Conservation (phyloP, 1,140 invertebrate genomes). For the Phocides pigmalion region DNA sequence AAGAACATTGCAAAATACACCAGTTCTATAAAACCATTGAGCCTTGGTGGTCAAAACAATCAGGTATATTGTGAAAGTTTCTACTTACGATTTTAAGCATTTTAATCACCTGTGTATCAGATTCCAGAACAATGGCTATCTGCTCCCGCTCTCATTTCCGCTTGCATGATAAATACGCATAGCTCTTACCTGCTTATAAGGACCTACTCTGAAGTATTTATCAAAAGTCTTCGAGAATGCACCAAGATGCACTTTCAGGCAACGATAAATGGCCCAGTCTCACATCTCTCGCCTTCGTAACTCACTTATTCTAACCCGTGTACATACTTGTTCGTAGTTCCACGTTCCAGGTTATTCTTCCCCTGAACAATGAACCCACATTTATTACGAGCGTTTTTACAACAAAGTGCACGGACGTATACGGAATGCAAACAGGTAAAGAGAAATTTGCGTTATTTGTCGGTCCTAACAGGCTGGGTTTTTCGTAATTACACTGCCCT, state of each 20-base stretch:
- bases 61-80: too few relatives aligned
- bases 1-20: too few relatives aligned
- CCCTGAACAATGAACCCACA: constrained; percentile 29
- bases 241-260: constrained; percentile 37
- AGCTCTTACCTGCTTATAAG: neutral
- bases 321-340: constrained; percentile 29
- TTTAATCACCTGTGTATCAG: too few relatives aligned
- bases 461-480: constrained; percentile 10
- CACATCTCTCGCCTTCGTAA: constrained; percentile 37
- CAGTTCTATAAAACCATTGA: too few relatives aligned
- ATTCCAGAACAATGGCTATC: too few relatives aligned
- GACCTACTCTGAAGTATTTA: constrained; percentile 26
- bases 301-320: constrained; percentile 31
- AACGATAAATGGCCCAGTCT: constrained; percentile 43
- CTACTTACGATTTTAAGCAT: too few relatives aligned
- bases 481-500: neutral
- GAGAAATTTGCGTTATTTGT: constrained; percentile 21
- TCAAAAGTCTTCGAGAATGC: constrained; percentile 36
- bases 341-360: constrained; percentile 22
- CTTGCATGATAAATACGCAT: constrained; percentile 1
- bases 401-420: constrained; percentile 11
- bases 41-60: too few relatives aligned
- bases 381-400: constrained; percentile 28
- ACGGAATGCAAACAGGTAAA: constrained; percentile 26
- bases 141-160: neutral